These are phyloP conservation scores for Acromyrmex echinatior DNA, from an alignment of 1,140 invertebrate species.

Conservation along the genomic window DNA sequence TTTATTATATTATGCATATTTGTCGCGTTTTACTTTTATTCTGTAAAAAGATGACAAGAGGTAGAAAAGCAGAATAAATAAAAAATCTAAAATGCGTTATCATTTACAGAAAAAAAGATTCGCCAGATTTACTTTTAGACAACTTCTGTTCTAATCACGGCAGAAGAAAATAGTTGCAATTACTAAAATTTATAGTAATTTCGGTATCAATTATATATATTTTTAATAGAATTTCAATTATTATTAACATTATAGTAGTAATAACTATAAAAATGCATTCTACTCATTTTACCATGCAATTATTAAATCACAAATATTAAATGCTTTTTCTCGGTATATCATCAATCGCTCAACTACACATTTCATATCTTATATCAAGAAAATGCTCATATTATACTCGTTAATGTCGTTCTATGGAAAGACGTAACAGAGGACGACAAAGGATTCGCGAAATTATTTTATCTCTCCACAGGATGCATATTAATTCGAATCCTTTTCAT, in stretches of 20 bases:
- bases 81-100: conserved; percentile 10
- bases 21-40: background rate
- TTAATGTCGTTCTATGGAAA: background rate
- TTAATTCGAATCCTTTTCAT: conserved; percentile 57
- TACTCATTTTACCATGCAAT: no score
- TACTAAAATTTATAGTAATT: no score
- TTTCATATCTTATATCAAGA: background rate
- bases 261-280: no score
- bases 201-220: no score
- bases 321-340: no score
- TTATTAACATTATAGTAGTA: no score
- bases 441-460: conserved; percentile 36
- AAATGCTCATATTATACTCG: background rate
- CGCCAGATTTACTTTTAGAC: background rate
- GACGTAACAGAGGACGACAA: conserved; percentile 18
- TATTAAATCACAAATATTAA: no score
- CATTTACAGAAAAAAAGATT: no score
- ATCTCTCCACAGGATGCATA: conserved; percentile 40
- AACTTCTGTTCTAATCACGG: background rate
- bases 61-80: background rate
- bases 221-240: no score
- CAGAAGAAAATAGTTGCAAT: no score
- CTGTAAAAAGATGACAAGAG: background rate
- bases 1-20: background rate
- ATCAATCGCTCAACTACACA: background rate